Evolutionary conservation across 2,113 vertebrate species (phyloP).

Genomic region (Laticauda colubrina): DNA sequence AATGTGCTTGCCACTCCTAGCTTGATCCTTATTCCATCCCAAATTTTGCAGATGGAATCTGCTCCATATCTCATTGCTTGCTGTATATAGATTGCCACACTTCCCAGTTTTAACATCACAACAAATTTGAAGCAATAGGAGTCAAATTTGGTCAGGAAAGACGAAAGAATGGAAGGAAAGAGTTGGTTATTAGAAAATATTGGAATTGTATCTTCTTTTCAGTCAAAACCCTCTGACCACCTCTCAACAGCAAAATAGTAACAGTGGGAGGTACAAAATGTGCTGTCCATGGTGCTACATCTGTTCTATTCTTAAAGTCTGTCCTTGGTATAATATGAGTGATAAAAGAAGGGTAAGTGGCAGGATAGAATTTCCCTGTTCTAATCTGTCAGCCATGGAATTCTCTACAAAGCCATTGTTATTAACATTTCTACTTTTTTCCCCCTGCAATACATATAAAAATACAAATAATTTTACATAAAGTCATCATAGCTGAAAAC

Average conservation of each 20-base stretch:
- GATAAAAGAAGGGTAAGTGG: background rate
- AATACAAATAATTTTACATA: background rate
- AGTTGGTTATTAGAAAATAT: background rate
- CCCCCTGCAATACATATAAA: background rate
- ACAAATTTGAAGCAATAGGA: background rate
- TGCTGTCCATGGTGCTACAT: background rate
- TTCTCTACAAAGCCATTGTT: background rate
- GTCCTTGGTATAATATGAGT: background rate
- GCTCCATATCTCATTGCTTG: background rate
- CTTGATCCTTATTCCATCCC: background rate
- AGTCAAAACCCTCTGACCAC: background rate
- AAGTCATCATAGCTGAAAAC: background rate
- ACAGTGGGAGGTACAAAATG: background rate
- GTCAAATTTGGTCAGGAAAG: background rate
- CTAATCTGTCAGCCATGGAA: background rate
- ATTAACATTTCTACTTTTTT: background rate
- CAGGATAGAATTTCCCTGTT: background rate
- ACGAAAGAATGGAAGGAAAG: background rate
- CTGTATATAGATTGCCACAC: background rate
- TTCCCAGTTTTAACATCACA: background rate
- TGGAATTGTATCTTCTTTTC: background rate
- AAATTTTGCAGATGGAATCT: background rate
- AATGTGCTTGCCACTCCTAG: background rate
- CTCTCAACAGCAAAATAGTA: background rate
- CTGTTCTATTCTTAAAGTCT: background rate